phyloP scores from a whole-genome alignment of 2,888 invertebrate genomes.

The Eulithis testata region DNA sequence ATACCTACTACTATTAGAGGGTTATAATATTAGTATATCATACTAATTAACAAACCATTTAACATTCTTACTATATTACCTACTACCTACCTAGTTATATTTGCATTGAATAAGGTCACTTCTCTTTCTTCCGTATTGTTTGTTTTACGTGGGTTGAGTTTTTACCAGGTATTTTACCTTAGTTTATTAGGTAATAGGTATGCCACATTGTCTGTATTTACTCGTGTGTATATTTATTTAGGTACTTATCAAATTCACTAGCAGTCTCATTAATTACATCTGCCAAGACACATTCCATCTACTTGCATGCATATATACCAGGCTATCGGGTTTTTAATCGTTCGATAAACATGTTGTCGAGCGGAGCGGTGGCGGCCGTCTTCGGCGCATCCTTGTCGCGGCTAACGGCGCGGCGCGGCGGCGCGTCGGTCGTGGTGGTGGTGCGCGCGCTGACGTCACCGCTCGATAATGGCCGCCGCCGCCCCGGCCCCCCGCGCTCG shows the following conservation, averaged over 20 bases:
- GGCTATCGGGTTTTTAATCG: conserved; percentile 60
- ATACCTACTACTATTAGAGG: too few species aligned
- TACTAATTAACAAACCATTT: too few species aligned
- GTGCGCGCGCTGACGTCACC: conserved; percentile 85
- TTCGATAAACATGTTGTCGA: conserved; percentile 64
- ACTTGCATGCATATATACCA: conserved; percentile 8
- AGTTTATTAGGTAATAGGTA: too few species aligned
- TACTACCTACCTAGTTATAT: too few species aligned
- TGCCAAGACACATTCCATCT: conserved; percentile 45
- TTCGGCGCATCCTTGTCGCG: conserved; percentile 71
- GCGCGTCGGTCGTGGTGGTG: conserved; percentile 57
- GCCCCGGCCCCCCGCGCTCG: conserved; percentile 60
- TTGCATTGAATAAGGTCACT: too few species aligned
- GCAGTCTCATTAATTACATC: conserved; percentile 34
- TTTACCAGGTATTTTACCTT: too few species aligned
- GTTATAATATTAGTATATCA: too few species aligned
- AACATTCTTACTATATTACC: too few species aligned
- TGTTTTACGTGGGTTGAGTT: too few species aligned
- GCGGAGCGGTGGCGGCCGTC: conserved; percentile 26
- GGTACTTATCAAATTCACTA: not conserved
- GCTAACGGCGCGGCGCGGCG: conserved; percentile 72
- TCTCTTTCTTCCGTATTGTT: too few species aligned
- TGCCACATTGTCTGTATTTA: too few species aligned
- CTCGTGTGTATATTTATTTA: too few species aligned
- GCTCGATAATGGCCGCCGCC: conserved; percentile 81